A percentile compares a stretch with the other conserved stretches of the same genome.
phyloP scores from a whole-genome alignment of 2,797 vertebrate species.

The Novumbra hubbsi region DNA sequence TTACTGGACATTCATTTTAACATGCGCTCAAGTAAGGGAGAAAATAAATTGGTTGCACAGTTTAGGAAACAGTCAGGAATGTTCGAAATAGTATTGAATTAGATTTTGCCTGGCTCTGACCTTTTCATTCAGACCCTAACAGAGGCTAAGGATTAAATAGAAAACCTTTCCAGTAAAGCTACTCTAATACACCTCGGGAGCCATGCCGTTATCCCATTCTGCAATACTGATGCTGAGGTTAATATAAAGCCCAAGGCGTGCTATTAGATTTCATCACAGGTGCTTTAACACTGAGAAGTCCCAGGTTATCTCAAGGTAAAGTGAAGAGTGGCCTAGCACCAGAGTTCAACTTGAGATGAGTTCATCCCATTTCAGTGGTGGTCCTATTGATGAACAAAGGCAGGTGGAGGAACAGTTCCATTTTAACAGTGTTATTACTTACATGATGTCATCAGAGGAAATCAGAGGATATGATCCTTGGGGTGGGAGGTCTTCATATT shows the following conservation, averaged over 20 bases:
- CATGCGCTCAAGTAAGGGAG: constrained; percentile 79
- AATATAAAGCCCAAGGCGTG: background rate
- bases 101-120: constrained; percentile 31
- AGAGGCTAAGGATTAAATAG: constrained; percentile 33
- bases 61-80: constrained; percentile 69
- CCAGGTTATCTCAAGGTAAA: background rate
- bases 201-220: background rate
- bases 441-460: background rate
- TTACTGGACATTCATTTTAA: constrained; percentile 79
- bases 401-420: background rate
- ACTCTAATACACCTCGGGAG: background rate
- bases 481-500: background rate
- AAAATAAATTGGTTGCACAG: constrained; percentile 63
- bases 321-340: constrained; percentile 1
- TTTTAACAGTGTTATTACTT: constrained; percentile 3
- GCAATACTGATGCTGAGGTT: background rate
- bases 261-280: background rate
- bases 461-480: background rate
- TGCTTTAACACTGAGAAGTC: constrained; percentile 3
- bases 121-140: constrained; percentile 29
- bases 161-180: constrained; percentile 3
- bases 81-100: constrained; percentile 32
- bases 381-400: background rate
- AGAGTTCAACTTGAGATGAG: background rate
- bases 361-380: constrained; percentile 1